Evolutionary conservation across 1,140 invertebrate species (phyloP).

Genomic region (Ephestia elutella): DNA sequence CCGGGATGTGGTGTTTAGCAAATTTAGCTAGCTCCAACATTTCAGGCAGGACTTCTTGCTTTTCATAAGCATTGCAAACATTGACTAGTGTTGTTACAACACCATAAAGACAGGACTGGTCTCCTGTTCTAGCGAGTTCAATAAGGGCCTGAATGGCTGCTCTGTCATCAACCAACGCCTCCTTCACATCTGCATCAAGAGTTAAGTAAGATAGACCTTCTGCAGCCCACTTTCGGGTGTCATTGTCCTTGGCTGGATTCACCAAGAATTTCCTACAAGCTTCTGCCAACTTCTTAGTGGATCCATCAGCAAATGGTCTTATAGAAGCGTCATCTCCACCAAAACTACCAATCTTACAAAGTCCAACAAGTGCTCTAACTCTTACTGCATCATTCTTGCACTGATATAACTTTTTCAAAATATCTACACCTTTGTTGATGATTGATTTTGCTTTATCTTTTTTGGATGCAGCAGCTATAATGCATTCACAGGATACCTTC

Average conservation of each 20-base stretch:
- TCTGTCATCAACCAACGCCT: conserved; percentile 93
- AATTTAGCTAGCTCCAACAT: conserved; percentile 98
- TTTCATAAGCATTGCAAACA: conserved; percentile 98
- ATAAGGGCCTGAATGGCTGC: conserved; percentile 89
- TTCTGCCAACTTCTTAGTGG: conserved; percentile 93
- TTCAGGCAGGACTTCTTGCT: conserved; percentile 97
- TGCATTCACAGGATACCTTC: conserved; percentile 95
- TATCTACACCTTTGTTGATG: conserved; percentile 92
- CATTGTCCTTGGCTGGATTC: conserved; percentile 88
- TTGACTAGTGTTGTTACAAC: conserved; percentile 97
- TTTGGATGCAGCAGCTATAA: conserved; percentile 96
- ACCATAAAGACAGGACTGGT: conserved; percentile 92
- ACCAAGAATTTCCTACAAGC: conserved; percentile 94
- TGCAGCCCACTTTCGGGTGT: conserved; percentile 95
- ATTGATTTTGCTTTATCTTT: conserved; percentile 97
- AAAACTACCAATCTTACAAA: conserved; percentile 97
- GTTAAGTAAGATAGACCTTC: conserved; percentile 98
- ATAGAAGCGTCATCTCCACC: conserved; percentile 97
- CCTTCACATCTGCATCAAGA: conserved; percentile 98
- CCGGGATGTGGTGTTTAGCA: conserved; percentile 98
- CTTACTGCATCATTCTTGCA: conserved; percentile 93
- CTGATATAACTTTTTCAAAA: conserved; percentile 94
- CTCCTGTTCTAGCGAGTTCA: conserved; percentile 89
- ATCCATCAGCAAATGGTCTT: conserved; percentile 95
- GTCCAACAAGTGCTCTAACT: conserved; percentile 91